Evolutionary conservation across 2,113 vertebrate genomes (phyloP), one percentile per base, ranked within the genome.

Genomic region (Potamarius usumacintae): DNA sequence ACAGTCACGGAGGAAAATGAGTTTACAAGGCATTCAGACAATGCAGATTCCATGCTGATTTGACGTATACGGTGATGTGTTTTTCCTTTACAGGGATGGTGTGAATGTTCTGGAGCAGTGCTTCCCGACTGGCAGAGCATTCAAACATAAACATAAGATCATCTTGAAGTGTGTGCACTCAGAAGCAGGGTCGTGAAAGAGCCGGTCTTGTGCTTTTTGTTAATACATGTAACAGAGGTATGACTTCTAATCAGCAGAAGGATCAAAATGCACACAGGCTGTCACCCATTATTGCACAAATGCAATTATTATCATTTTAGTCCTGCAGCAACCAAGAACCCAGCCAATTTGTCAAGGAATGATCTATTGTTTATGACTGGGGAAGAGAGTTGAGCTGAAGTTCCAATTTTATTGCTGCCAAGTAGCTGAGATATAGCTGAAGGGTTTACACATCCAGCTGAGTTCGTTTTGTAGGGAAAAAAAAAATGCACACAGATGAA

Each of bases 1-100:
- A 42, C 79, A 82, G 18, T 57, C 57, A 11, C 9, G 79, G 85
- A 90, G 85, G 71, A 67, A 86, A 60, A 30, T 12, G 25, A 91
- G 34, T 91, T 91, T 34, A 72, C 80, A 65, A 79, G 84, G 72
- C 83, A 81, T 84, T 8, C 14, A n/a, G 76, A 77, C 83, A 83
- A 79, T 88, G 72, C 65, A 4, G 78, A 77, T 6, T 22, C 50
- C 55, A 60, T 22, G 57, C 5, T 42, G 78, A 83, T 86, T 67
- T 84, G 48, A 63, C 76, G 1, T 72, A 65, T 22, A 55, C 20
- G 82, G 62, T 88, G 84, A 87, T 67, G 78, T 74, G 62, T 82
- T 83, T 82, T 90, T 86, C 85, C 82, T 81, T 88, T 67, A 27
- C 58, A 10, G 74, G 15, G 84, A 63, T 63, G 74, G 77, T 88